phyloP scores from a whole-genome alignment of 1,140 invertebrate species.

The Drosophila bifasciata region DNA sequence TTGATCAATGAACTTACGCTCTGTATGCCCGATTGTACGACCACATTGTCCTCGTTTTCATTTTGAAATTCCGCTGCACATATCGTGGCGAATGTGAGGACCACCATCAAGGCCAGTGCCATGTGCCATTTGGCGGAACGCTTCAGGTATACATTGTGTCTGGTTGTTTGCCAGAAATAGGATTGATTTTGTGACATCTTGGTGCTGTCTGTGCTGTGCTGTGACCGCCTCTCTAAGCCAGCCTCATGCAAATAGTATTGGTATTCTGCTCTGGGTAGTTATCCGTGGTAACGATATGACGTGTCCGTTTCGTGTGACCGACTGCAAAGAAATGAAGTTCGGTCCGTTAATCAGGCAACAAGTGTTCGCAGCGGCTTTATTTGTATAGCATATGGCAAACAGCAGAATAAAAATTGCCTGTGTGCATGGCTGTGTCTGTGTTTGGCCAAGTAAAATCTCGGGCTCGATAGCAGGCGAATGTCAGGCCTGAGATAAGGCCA shows the following conservation, averaged over 20 bases:
- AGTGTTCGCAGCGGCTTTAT: slow-evolving; percentile 53
- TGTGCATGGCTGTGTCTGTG: slow-evolving; percentile 48
- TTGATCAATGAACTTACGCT: slow-evolving; percentile 37
- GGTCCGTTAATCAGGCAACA: slow-evolving; percentile 59
- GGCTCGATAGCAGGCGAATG: slow-evolving; percentile 16
- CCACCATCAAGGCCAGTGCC: slow-evolving; percentile 75
- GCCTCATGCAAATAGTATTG: slow-evolving; percentile 30
- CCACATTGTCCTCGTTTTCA: slow-evolving; percentile 61
- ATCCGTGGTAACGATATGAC: slow-evolving; percentile 27
- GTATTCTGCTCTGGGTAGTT: slow-evolving; percentile 1
- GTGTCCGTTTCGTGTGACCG: slow-evolving; percentile 56
- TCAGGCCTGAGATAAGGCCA: slow-evolving; percentile 59
- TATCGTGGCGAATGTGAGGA: slow-evolving; percentile 78
- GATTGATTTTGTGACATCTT: slow-evolving; percentile 83
- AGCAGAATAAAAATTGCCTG: slow-evolving; percentile 24
- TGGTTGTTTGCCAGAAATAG: slow-evolving; percentile 83
- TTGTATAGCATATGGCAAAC: slow-evolving; percentile 45
- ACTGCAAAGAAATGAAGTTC: slow-evolving; percentile 59
- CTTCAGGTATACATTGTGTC: slow-evolving; percentile 82
- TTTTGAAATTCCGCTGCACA: slow-evolving; percentile 72
- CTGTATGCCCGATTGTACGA: slow-evolving; percentile 46
- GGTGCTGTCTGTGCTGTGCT: slow-evolving; percentile 33
- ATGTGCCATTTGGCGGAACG: slow-evolving; percentile 79
- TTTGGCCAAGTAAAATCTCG: slow-evolving; percentile 40
- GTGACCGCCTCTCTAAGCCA: slow-evolving; percentile 22